Base-by-base conservation (phyloP, 2,888 invertebrate genomes). In the Craniophora ligustri region DNA sequence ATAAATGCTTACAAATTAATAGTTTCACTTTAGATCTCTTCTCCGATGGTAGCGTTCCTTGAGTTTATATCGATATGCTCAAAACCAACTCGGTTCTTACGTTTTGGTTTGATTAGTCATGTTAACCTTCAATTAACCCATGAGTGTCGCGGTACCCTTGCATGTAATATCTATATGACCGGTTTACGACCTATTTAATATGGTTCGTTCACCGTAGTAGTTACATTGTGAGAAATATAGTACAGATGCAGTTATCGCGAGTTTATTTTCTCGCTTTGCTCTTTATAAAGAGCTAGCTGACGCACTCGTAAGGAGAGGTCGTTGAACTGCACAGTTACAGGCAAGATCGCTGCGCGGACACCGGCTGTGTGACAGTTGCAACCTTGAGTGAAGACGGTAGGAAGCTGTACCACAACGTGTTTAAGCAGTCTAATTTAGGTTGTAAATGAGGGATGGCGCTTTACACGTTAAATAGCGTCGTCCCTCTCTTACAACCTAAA, bases 261-360 rank as follows among this genome's bases (percentile, higher is more conserved):
- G 72, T 87, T 88, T 89, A 90, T 91, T 91, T 90, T 91, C 89
- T 91, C 88, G 84, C 81, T 87, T 89, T 89, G 88, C 89, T 86
- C 87, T 90, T 89, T 87, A 87, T 88, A 87, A 86, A 88, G 86
- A 85, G 87, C 86, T 87, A 86, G 87, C 86, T 90, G 91, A 91
- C 91, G 91, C 89, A 88, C 82, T 85, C 77, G 78, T 81, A 79
- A 79, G 70, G 74, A 77, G 77, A 76, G 90, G 89, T 89, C 88
- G 74, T 75, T 86, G 91, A 89, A 82, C 91, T 73, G 71, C 67
- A 77, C 85, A 84, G 81, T 83, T 82, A 81, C 81, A 83, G 71
- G 72, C 75, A 70, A 75, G 81, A 79, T 82, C 78, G 75, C 61
- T 82, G 84, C 81, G 85, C 86, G 75, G 71, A 73, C 80, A 83